phyloP scores from a whole-genome alignment of 2,113 vertebrate genomes.

The Gadus chalcogrammus region DNA sequence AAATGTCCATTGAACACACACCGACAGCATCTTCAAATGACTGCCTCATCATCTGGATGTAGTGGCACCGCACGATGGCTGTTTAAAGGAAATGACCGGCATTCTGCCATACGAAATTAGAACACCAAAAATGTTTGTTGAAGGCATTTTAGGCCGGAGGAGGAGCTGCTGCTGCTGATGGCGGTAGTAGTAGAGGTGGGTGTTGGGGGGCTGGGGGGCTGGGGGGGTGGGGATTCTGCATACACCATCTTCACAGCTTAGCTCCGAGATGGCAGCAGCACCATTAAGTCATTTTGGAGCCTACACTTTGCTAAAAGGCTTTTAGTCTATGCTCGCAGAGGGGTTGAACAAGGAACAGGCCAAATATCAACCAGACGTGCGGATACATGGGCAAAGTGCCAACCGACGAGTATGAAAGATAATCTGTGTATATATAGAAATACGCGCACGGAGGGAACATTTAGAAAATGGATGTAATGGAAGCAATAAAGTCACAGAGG shows the following conservation, averaged over 20 bases:
- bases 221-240: conserved; percentile 22
- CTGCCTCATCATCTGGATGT: conserved; percentile 43
- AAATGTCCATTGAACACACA: too few relatives aligned
- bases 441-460: conserved; percentile 2
- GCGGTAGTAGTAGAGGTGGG: too few relatives aligned
- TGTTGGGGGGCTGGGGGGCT: too few relatives aligned
- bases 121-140: conserved; percentile 45
- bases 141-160: conserved; percentile 32
- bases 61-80: conserved; percentile 42
- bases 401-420: conserved; percentile 1
- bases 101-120: conserved; percentile 54
- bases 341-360: conserved; percentile 20
- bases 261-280: conserved; percentile 53
- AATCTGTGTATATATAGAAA: neutral
- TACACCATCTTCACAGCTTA: conserved; percentile 45
- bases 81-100: conserved; percentile 41
- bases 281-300: conserved; percentile 74
- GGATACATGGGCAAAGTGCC: conserved; percentile 1
- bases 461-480: conserved; percentile 6
- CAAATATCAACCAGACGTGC: conserved; percentile 28
- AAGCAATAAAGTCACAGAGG: neutral
- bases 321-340: conserved; percentile 64
- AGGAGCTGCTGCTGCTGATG: conserved; percentile 21
- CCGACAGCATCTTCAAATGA: conserved; percentile 22
- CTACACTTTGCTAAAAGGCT: conserved; percentile 70